These are phyloP conservation scores for Encarsia formosa DNA, from an alignment of 2,888 invertebrate genomes.

Conservation along the genomic window DNA sequence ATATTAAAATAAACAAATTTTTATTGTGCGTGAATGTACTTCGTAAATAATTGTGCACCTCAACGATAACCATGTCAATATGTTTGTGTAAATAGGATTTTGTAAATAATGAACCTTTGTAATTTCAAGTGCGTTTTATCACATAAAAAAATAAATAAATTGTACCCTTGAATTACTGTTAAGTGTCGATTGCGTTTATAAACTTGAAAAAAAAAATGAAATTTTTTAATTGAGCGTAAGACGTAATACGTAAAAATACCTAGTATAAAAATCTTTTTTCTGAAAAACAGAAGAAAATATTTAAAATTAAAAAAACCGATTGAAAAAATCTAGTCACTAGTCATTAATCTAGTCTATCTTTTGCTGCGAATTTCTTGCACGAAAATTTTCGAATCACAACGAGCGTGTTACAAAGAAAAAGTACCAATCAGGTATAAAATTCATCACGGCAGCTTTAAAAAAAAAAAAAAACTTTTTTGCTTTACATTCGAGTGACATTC, in stretches of 20 bases:
- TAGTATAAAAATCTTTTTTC: background rate
- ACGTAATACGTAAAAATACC: background rate
- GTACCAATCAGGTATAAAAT: background rate
- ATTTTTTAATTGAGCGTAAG: slow-evolving; percentile 2
- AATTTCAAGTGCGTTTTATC: too few relatives aligned
- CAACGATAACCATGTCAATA: slow-evolving; percentile 20
- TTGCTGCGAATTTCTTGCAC: slow-evolving; percentile 17
- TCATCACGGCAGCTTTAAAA: background rate
- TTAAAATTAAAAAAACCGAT: too few relatives aligned
- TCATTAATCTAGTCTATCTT: slow-evolving; percentile 27
- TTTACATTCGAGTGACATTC: slow-evolving; percentile 21
- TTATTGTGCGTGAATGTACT: background rate
- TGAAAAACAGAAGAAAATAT: background rate
- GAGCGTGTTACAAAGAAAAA: slow-evolving; percentile 2
- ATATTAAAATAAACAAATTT: too few relatives aligned
- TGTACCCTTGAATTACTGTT: too few relatives aligned
- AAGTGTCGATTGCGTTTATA: too few relatives aligned
- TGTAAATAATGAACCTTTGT: slow-evolving; percentile 19
- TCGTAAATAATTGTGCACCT: slow-evolving; percentile 6
- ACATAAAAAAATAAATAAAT: too few relatives aligned
- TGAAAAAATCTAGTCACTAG: slow-evolving; percentile 30
- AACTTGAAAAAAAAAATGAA: too few relatives aligned
- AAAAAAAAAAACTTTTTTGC: background rate
- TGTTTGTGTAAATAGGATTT: slow-evolving; percentile 19
- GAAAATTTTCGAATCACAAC: slow-evolving; percentile 19